Evolutionary conservation across 2,113 vertebrate species (phyloP).

Genomic region (Saiga tatarica): DNA sequence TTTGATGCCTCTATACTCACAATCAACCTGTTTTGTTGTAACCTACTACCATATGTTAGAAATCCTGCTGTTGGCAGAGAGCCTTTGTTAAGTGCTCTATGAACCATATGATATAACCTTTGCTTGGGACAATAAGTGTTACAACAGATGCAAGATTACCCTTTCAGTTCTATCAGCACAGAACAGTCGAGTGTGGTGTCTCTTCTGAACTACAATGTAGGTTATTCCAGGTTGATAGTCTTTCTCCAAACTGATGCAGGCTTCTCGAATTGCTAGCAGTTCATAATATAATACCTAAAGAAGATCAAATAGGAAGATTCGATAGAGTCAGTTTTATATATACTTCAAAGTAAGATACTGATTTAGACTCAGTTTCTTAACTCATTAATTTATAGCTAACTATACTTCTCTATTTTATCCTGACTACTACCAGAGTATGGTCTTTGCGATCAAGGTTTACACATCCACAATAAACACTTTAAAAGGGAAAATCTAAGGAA

Average conservation of each 20-base stretch:
- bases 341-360: slow-evolving; percentile 24
- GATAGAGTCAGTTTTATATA: background rate
- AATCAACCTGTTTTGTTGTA: background rate
- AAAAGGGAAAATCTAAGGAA: slow-evolving; percentile 26
- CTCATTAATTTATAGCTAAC: background rate
- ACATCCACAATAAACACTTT: background rate
- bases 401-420: background rate
- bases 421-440: background rate
- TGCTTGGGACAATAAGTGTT: background rate
- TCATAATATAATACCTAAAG: slow-evolving; percentile 97
- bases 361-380: slow-evolving; percentile 27
- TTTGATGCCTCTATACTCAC: background rate
- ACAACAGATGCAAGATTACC: slow-evolving; percentile 82
- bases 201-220: slow-evolving; percentile 98
- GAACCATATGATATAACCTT: background rate
- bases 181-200: slow-evolving; percentile 98
- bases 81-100: background rate
- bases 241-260: slow-evolving; percentile 98
- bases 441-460: background rate
- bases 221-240: slow-evolving; percentile 99
- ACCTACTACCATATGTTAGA: background rate
- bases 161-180: slow-evolving; percentile 98
- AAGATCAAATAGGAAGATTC: slow-evolving; percentile 41
- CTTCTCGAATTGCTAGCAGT: slow-evolving; percentile 97
- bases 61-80: background rate